Conservation (phyloP, 1,140 invertebrate genomes). For the Mycetomoellerius zeteki region DNA sequence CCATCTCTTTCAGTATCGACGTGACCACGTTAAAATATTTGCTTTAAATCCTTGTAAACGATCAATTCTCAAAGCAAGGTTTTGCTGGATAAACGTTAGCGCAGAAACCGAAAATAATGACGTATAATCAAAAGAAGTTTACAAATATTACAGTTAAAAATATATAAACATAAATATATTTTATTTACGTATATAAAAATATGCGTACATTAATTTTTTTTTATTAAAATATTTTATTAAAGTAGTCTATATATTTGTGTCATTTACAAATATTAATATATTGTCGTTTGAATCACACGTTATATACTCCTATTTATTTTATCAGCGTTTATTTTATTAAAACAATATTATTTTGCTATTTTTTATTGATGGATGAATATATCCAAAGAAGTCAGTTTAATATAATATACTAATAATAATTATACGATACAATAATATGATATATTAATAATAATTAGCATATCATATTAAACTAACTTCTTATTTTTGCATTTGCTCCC, state of each 20-base stretch:
- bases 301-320: not conserved
- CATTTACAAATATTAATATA: not conserved
- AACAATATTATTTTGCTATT: conserved; percentile 3
- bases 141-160: not conserved
- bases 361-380: not conserved
- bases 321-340: not conserved
- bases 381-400: too few relatives aligned
- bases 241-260: not conserved
- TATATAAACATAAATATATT: not conserved
- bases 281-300: not conserved
- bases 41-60: not conserved
- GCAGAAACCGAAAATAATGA: not conserved
- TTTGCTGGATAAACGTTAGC: not conserved
- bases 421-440: too few relatives aligned
- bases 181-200: not conserved
- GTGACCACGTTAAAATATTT: not conserved
- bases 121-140: not conserved
- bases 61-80: not conserved
- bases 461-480: not conserved
- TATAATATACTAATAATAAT: not conserved
- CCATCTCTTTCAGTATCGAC: not conserved
- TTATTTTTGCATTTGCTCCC: not conserved
- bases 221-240: not conserved
- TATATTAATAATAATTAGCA: not conserved
- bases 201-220: not conserved